phyloP scores from a whole-genome alignment of 2,113 vertebrate genomes.

The Bubo scandiacus region DNA sequence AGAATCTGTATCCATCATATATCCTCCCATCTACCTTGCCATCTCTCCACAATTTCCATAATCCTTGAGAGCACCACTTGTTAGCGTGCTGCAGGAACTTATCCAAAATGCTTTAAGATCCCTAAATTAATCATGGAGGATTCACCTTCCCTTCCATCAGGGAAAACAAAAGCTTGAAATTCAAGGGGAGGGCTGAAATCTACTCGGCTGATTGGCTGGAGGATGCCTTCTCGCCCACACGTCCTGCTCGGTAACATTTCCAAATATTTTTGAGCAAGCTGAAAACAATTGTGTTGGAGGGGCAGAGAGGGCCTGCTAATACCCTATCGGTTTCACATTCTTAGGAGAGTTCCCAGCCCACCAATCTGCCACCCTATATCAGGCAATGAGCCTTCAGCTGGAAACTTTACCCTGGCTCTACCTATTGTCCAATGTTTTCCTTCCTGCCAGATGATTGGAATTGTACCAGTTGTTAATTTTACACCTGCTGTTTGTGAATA shows the following conservation, averaged over 20 bases:
- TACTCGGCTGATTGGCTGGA: conserved; percentile 52
- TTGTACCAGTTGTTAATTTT: conserved; percentile 39
- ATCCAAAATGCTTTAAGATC: conserved; percentile 52
- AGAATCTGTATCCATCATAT: neutral
- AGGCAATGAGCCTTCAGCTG: conserved; percentile 58
- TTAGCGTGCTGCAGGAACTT: neutral
- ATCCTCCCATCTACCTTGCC: neutral
- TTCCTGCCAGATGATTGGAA: conserved; percentile 53
- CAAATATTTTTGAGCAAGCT: conserved; percentile 63
- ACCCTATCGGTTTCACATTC: conserved; percentile 67
- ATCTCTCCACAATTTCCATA: neutral
- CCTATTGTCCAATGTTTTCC: conserved; percentile 53
- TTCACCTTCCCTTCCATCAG: conserved; percentile 47
- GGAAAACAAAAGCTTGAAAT: conserved; percentile 54
- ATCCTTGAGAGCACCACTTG: conserved; percentile 14
- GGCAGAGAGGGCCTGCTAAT: conserved; percentile 53
- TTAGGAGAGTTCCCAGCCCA: conserved; percentile 61
- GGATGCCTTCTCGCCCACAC: conserved; percentile 25
- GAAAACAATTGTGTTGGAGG: conserved; percentile 67
- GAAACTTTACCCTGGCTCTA: conserved; percentile 61
- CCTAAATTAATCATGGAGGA: conserved; percentile 10
- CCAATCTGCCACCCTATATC: conserved; percentile 53
- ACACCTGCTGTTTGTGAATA: conserved; percentile 58
- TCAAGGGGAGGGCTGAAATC: conserved; percentile 54
- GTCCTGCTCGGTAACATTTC: conserved; percentile 15